Conservation (phyloP, 2,797 vertebrate genomes). For the Agapornis canus region DNA sequence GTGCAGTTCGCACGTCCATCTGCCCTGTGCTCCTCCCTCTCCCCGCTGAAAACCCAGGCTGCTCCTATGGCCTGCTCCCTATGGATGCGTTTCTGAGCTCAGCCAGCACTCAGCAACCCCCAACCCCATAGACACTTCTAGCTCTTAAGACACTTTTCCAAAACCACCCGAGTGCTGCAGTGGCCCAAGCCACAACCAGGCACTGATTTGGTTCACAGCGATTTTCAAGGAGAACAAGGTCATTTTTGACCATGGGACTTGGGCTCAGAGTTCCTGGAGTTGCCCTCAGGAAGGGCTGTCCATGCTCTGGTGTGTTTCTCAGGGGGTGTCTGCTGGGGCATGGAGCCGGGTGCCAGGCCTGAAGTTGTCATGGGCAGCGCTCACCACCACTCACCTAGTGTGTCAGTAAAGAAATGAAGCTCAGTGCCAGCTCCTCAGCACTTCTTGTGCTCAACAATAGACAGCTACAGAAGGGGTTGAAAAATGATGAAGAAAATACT, state of each 20-base stretch:
- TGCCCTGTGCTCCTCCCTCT: neutral
- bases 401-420: neutral
- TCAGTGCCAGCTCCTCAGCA: neutral
- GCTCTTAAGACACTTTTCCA: neutral
- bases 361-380: fast-evolving
- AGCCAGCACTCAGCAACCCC: neutral
- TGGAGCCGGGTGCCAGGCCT: fast-evolving
- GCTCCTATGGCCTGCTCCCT: neutral
- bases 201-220: fast-evolving
- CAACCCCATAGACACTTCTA: neutral
- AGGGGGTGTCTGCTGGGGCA: fast-evolving
- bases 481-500: constrained; percentile 42
- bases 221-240: neutral
- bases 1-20: neutral
- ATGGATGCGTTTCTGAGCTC: fast-evolving
- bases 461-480: constrained; percentile 9
- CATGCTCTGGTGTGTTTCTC: fast-evolving
- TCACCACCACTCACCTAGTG: fast-evolving
- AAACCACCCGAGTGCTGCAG: neutral
- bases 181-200: neutral
- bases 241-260: neutral
- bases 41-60: fast-evolving
- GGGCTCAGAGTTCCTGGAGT: too few species aligned
- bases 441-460: constrained; percentile 37
- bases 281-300: neutral